Evolutionary conservation across 1,140 invertebrate genomes (phyloP).

Genomic region (Drosophila sp.): DNA sequence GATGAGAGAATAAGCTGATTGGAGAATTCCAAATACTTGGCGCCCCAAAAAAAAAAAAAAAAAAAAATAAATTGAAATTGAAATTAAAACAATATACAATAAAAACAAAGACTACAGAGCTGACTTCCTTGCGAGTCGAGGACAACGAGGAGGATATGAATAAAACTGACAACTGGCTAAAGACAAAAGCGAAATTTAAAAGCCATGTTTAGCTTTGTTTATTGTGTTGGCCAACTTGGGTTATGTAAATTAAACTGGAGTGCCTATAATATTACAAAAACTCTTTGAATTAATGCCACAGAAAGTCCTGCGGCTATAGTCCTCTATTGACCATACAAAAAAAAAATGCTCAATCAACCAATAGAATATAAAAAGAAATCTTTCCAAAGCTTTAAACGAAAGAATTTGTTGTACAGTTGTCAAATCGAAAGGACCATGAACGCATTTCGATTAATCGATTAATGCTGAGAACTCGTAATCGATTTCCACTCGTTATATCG

Average conservation of each 20-base stretch:
- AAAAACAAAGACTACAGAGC: not conserved
- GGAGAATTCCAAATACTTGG: slow-evolving; percentile 8
- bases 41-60: not conserved
- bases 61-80: not conserved
- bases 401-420: no score
- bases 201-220: not conserved
- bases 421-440: no score
- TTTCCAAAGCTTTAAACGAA: no score
- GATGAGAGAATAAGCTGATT: not conserved
- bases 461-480: no score
- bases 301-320: no score
- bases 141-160: not conserved
- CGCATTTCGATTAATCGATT: no score
- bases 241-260: not conserved
- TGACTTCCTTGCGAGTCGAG: not conserved
- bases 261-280: no score
- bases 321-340: no score
- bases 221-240: not conserved
- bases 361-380: no score
- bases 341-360: no score
- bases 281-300: no score
- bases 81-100: not conserved
- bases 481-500: no score
- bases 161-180: slow-evolving; percentile 1
- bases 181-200: slow-evolving; percentile 2